Evolutionary conservation across 30 jellyfish, hydroid and myxozoan species (phyloP).

Genomic region (Turritopsis dohrnii): DNA sequence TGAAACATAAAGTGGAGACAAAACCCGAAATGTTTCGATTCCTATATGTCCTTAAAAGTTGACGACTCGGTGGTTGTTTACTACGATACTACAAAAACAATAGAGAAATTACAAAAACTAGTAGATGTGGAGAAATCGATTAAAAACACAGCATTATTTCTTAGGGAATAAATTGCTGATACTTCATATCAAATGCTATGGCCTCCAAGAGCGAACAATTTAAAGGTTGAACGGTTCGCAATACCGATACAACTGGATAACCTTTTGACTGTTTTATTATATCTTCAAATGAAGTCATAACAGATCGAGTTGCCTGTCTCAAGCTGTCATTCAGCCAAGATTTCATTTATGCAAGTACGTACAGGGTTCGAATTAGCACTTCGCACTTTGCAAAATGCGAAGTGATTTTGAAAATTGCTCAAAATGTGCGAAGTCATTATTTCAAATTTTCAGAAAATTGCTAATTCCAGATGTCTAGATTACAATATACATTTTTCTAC

Average conservation of each 20-base stretch:
- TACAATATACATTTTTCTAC: too few relatives aligned
- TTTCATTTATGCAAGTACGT: too few relatives aligned
- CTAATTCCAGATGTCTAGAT: too few relatives aligned
- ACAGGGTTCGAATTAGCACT: too few relatives aligned
- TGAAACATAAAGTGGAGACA: not conserved
- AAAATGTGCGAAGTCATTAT: too few relatives aligned
- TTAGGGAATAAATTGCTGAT: not conserved
- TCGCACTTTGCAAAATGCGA: too few relatives aligned
- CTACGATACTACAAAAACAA: slow-evolving; percentile 4
- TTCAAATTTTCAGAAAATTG: too few relatives aligned
- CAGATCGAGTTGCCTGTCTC: too few relatives aligned
- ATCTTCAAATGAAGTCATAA: too few relatives aligned
- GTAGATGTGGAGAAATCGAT: slow-evolving; percentile 7
- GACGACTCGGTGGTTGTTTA: slow-evolving; percentile 7
- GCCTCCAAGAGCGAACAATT: slow-evolving; percentile 14
- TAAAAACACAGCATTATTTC: slow-evolving; percentile 1
- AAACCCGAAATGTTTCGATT: slow-evolving; percentile 1
- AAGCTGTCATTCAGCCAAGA: too few relatives aligned
- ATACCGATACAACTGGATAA: slow-evolving; percentile 7
- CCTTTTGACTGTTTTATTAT: too few relatives aligned
- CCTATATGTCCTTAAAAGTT: slow-evolving; percentile 1
- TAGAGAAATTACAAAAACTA: slow-evolving; percentile 6
- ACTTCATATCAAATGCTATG: slow-evolving; percentile 1
- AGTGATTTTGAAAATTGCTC: too few relatives aligned
- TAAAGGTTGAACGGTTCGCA: slow-evolving; percentile 6